Base-by-base conservation (phyloP, 2,888 invertebrate genomes). In the Microctonus brassicae region DNA sequence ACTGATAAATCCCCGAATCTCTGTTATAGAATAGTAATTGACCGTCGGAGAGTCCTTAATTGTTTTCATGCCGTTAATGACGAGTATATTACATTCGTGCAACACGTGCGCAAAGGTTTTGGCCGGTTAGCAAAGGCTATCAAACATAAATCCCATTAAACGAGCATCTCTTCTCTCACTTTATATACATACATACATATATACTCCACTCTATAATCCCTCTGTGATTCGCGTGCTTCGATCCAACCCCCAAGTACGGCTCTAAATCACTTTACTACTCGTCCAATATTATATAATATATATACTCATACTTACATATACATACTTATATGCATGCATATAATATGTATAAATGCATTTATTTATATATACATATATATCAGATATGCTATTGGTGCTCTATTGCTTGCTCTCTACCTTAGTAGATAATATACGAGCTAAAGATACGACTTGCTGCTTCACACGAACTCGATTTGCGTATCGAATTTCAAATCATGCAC, bases 81-180 rank as follows among this genome's bases (percentile, higher is more conserved):
- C 61, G 71, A 73, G 64, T 73, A 71, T 61, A 68, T 72, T 70
- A 63, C 64, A 73, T 67, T 69, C 62, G 69, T 71, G 74, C 76
- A 76, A 76, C 74, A 74, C 69, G 74, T 76, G 73, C 76, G 70
- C 47, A 47, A 71, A 76, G 70, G 73, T 70, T 73, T 74, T 70
- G 69, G 65, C 68, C 65, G 64, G 42, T 60, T 60, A 57, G 60
- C 73, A 69, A 65, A 72, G 66, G 69, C 72, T 71, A 73, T 75
- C 73, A 68, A 70, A 76, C 70, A 76, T 74, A 73, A 74, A 76
- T 76, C 70, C 73, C 70, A 73, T 73, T 76, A 73, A 76, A 74
- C 73, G 71, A 74, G 69, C 76, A 39, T 47, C 58, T 29, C 47
- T 60, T 53, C 42, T 36, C 42, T 62, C 52, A 24, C 47, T 53